phyloP scores from a whole-genome alignment of 2,888 invertebrate species.

The Drosophila trichaetosa region DNA sequence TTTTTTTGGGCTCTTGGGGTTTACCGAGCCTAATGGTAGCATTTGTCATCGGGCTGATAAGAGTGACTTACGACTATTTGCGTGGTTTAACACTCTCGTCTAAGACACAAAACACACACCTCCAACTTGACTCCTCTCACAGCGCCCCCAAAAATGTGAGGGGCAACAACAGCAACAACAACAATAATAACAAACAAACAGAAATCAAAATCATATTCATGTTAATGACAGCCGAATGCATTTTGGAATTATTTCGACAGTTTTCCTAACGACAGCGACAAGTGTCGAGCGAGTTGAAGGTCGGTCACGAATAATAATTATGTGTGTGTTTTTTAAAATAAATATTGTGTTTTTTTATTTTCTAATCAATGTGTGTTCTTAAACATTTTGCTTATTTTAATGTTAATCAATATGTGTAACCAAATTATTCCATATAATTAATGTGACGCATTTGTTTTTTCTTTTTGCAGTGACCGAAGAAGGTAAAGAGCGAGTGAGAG shows the following conservation, averaged over 20 bases:
- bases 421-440: conserved; percentile 1
- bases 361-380: background rate
- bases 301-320: conserved; percentile 36
- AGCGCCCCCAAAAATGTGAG: conserved; percentile 14
- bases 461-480: conserved; percentile 39
- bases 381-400: background rate
- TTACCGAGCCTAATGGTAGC: conserved; percentile 47
- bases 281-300: conserved; percentile 49
- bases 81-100: conserved; percentile 54
- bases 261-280: conserved; percentile 35
- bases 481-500: conserved; percentile 5
- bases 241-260: conserved; percentile 28
- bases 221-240: conserved; percentile 46
- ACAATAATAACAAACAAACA: conserved; percentile 26
- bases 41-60: conserved; percentile 67
- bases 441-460: conserved; percentile 22
- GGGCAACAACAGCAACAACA: conserved; percentile 20
- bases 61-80: conserved; percentile 52
- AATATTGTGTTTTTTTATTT: background rate
- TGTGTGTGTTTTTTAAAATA: background rate
- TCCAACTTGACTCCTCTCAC: conserved; percentile 11
- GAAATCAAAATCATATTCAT: conserved; percentile 33
- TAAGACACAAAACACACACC: conserved; percentile 21
- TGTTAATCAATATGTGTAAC: background rate
- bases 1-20: conserved; percentile 8